A percentile compares a stretch with the other conserved stretches of the same genome.
Evolutionary conservation across 1,140 invertebrate genomes (phyloP).

Genomic region (Uloborus diversus): DNA sequence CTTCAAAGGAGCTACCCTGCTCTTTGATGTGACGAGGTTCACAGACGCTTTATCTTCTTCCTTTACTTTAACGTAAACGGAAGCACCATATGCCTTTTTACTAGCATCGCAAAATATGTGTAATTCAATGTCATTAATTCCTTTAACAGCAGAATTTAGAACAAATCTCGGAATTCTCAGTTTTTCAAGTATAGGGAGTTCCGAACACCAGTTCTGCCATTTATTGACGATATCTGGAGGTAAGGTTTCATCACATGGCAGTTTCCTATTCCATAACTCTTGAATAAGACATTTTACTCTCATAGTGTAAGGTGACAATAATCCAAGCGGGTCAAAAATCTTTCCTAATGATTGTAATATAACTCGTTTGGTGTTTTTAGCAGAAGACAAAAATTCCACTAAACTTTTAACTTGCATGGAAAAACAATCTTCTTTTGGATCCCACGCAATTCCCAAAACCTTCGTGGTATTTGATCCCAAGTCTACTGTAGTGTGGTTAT

Average conservation of each 20-base stretch:
- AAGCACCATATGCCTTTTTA: background rate
- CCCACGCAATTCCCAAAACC: background rate
- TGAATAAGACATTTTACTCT: background rate
- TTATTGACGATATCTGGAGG: background rate
- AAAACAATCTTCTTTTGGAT: background rate
- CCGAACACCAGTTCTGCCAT: background rate
- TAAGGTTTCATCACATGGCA: background rate
- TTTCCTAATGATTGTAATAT: background rate
- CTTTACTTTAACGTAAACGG: background rate
- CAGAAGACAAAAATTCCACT: background rate
- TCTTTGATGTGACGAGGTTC: background rate
- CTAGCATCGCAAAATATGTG: background rate
- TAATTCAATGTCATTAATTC: background rate
- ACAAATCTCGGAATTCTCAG: background rate
- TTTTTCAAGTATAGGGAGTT: background rate
- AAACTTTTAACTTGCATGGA: background rate
- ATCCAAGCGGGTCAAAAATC: background rate
- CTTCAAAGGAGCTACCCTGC: background rate
- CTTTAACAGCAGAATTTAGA: background rate
- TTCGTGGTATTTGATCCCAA: background rate
- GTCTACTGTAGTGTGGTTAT: background rate
- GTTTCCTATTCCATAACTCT: background rate
- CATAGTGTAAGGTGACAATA: background rate
- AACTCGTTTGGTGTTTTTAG: background rate
- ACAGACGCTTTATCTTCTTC: background rate